Conservation (phyloP, 2,888 invertebrate genomes). For the Portevinia maculata region DNA sequence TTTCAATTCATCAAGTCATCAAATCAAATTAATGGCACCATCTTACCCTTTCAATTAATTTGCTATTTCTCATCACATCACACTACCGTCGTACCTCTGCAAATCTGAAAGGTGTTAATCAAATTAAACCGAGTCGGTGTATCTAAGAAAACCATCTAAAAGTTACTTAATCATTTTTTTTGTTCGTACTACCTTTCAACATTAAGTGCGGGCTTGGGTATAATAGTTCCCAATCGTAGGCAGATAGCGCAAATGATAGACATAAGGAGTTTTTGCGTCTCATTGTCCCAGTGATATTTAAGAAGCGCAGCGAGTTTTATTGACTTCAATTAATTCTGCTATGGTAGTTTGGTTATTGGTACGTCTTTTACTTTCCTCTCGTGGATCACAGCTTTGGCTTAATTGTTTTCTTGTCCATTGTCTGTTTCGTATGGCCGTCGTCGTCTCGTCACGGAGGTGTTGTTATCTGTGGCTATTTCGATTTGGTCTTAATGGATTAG, state of each 20-base stretch:
- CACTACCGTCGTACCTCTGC: no score
- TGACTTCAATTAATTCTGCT: conserved; percentile 57
- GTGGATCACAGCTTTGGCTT: no score
- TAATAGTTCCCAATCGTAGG: neutral
- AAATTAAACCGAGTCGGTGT: neutral
- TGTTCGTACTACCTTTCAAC: conserved; percentile 5
- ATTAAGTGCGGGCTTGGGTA: conserved; percentile 4
- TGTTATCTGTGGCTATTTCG: neutral
- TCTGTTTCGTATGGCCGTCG: conserved; percentile 15
- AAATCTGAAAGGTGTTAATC: no score
- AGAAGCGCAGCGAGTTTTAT: conserved; percentile 44
- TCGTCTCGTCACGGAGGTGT: conserved; percentile 8
- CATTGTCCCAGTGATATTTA: conserved; percentile 33
- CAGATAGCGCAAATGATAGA: conserved; percentile 46
- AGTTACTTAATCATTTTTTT: conserved; percentile 32
- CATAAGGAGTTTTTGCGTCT: conserved; percentile 33
- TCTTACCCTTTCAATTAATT: no score
- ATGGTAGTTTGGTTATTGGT: conserved; percentile 23
- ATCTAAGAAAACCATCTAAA: conserved; percentile 19
- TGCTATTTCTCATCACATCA: no score
- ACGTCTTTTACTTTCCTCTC: no score
- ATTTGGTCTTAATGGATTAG: conserved; percentile 11
- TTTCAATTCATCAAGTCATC: no score
- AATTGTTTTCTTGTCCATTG: neutral
- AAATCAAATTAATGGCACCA: no score